Conservation (phyloP, 1,140 invertebrate genomes). For the Hormaphis cornu region DNA sequence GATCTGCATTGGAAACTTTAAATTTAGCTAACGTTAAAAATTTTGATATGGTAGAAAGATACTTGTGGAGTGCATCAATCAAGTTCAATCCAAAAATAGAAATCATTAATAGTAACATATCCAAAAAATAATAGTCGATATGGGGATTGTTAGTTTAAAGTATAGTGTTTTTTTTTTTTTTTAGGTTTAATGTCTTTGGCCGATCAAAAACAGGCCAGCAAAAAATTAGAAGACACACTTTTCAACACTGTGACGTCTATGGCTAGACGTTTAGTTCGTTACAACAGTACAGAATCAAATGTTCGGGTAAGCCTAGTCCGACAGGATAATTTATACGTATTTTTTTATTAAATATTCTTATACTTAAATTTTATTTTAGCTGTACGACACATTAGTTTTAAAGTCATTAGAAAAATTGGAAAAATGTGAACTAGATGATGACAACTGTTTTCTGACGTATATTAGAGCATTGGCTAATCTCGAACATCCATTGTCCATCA, state of each 20-base stretch:
- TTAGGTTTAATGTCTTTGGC: background rate
- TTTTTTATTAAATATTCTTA: background rate
- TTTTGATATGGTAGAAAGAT: constrained; percentile 58
- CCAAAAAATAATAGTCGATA: background rate
- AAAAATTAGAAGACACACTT: background rate
- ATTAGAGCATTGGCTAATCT: constrained; percentile 60
- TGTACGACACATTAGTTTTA: background rate
- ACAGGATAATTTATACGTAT: too few species aligned
- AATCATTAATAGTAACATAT: constrained; percentile 49
- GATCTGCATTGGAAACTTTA: constrained; percentile 49
- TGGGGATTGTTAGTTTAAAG: constrained; percentile 20
- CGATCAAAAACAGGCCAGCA: background rate
- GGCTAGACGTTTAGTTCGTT: background rate
- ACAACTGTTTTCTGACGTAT: constrained; percentile 51
- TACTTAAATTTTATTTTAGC: background rate
- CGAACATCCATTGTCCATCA: constrained; percentile 48
- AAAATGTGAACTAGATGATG: constrained; percentile 39
- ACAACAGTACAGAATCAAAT: background rate
- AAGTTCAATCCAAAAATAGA: constrained; percentile 49
- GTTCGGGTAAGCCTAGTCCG: background rate
- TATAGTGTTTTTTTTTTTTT: background rate
- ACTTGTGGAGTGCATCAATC: constrained; percentile 60
- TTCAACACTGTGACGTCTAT: background rate
- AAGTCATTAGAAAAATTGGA: constrained; percentile 29
- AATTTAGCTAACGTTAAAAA: constrained; percentile 40